Conservation (phyloP, 2,888 invertebrate species). For the Metopia argyrocephala region DNA sequence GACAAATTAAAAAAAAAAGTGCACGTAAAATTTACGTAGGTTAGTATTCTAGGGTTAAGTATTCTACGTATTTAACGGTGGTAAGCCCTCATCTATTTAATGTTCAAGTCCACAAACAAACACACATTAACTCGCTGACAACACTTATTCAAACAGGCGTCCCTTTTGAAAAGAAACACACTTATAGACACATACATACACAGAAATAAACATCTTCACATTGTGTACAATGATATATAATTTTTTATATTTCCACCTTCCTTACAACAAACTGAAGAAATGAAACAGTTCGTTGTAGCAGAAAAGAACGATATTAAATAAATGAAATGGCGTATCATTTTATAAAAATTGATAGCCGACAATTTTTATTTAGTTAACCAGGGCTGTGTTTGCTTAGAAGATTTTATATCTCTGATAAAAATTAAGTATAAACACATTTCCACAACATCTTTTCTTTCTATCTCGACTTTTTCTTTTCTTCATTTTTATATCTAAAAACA, state of each 20-base stretch:
- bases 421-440: neutral
- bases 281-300: too few relatives aligned
- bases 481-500: conserved; percentile 19
- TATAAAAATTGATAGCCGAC: too few relatives aligned
- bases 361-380: neutral
- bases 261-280: too few relatives aligned
- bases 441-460: neutral
- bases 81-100: conserved; percentile 1
- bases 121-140: neutral
- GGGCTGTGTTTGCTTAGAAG: neutral
- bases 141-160: neutral
- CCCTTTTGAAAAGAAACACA: conserved; percentile 3
- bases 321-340: too few relatives aligned
- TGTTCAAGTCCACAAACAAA: neutral
- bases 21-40: too few relatives aligned
- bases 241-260: conserved; percentile 14
- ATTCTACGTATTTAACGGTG: conserved; percentile 13
- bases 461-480: neutral
- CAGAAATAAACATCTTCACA: neutral
- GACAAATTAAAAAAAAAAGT: too few relatives aligned
- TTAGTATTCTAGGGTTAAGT: too few relatives aligned
- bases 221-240: neutral
- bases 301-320: neutral
- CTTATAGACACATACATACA: neutral
- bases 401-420: conserved; percentile 42